A percentile compares a stretch with the other conserved stretches of the same genome.
Evolutionary conservation across 2,888 invertebrate genomes (phyloP).

Genomic region (Beris chalybata): DNA sequence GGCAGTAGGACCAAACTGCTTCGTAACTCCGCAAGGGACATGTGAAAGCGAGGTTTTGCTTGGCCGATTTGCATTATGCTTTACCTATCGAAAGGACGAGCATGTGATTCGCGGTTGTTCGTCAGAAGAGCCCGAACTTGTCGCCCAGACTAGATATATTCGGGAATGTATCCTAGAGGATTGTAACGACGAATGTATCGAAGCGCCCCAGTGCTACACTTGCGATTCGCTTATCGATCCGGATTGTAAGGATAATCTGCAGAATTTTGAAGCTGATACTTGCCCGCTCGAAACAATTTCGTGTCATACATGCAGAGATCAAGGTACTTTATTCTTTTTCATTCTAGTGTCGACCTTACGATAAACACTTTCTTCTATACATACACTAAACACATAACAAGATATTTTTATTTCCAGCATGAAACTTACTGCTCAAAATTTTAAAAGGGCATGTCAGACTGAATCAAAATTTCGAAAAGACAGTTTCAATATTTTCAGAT

Average conservation of each 20-base stretch:
- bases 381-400: no score
- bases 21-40: neutral
- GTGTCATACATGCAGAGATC: slow-evolving; percentile 20
- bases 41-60: slow-evolving; percentile 12
- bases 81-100: slow-evolving; percentile 19
- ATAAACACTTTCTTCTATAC: no score
- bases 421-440: no score
- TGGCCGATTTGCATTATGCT: slow-evolving; percentile 18
- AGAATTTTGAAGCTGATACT: neutral
- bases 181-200: slow-evolving; percentile 29
- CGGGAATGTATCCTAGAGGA: slow-evolving; percentile 12
- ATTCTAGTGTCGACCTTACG: no score
- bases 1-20: neutral
- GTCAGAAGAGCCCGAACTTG: neutral
- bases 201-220: neutral
- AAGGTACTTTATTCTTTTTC: slow-evolving; percentile 6
- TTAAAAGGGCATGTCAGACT: no score
- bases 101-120: slow-evolving; percentile 25
- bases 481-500: no score
- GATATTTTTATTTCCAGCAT: no score
- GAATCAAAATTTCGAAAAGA: no score
- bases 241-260: slow-evolving; percentile 13
- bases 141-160: slow-evolving; percentile 4
- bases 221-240: slow-evolving; percentile 4
- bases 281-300: slow-evolving; percentile 16